Conservation (phyloP, 2,888 invertebrate genomes). For the Sinotaia quadrata region DNA sequence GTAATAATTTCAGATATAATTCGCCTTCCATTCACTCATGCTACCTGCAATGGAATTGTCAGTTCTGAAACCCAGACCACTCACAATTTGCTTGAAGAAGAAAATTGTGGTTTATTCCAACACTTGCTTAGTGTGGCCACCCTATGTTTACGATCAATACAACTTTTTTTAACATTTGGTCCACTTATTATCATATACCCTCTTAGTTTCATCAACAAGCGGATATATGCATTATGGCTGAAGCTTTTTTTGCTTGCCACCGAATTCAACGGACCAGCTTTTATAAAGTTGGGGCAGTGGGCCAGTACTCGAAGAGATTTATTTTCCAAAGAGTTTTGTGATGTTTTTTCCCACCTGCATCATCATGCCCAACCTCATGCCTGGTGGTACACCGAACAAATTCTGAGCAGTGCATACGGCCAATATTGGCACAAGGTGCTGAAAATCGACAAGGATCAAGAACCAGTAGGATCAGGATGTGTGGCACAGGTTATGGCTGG, state of each 20-base stretch:
- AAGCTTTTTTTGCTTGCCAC: constrained; percentile 57
- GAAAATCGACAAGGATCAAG: constrained; percentile 60
- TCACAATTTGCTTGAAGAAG: too few relatives aligned
- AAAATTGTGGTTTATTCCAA: too few relatives aligned
- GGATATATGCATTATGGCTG: constrained; percentile 49
- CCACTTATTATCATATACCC: constrained; percentile 57
- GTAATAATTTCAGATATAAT: too few relatives aligned
- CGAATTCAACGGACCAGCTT: constrained; percentile 74
- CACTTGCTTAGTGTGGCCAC: too few relatives aligned
- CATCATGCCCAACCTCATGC: constrained; percentile 67
- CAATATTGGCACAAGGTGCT: constrained; percentile 69
- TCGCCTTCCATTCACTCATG: too few relatives aligned
- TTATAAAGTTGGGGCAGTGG: constrained; percentile 76
- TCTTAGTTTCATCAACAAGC: constrained; percentile 36
- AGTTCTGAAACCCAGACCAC: too few relatives aligned
- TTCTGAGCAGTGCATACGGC: constrained; percentile 69
- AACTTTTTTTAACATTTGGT: constrained; percentile 46
- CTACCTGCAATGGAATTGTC: too few relatives aligned
- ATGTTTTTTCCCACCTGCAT: constrained; percentile 70
- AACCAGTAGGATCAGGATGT: constrained; percentile 75
- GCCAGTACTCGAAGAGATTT: constrained; percentile 74
- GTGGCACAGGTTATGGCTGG: constrained; percentile 73
- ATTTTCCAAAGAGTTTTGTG: constrained; percentile 73
- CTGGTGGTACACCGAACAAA: constrained; percentile 70
- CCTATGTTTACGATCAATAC: constrained; percentile 33